Conservation (phyloP, 2,113 vertebrate genomes). For the Pterocles orientalis region DNA sequence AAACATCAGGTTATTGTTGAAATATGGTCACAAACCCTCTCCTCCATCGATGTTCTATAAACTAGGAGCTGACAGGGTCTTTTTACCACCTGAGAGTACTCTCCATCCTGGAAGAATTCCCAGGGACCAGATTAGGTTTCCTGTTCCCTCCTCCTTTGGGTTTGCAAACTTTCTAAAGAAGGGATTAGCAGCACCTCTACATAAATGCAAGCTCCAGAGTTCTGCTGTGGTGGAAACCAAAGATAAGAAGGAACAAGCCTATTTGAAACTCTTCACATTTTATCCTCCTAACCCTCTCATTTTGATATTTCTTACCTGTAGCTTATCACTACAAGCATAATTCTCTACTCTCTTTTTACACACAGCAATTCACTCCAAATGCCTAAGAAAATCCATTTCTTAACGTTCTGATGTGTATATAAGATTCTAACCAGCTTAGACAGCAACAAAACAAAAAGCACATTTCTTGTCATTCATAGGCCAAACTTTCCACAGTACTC, state of each 20-base stretch:
- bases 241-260: background rate
- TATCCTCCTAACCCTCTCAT: background rate
- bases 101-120: background rate
- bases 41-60: background rate
- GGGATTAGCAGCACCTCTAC: background rate
- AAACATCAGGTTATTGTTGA: background rate
- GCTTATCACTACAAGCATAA: background rate
- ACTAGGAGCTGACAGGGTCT: background rate
- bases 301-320: background rate
- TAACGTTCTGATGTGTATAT: background rate
- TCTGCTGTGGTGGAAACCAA: background rate
- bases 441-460: background rate
- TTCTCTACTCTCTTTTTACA: background rate
- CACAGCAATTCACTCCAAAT: background rate
- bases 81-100: background rate
- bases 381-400: background rate
- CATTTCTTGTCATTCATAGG: background rate
- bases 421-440: background rate
- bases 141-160: background rate
- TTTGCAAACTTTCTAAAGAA: background rate
- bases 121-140: background rate
- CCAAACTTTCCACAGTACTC: background rate
- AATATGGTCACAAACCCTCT: background rate
- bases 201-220: background rate
- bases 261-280: background rate